Base-by-base conservation (phyloP, 2,113 vertebrate species). In the Prochilodus magdalenae region DNA sequence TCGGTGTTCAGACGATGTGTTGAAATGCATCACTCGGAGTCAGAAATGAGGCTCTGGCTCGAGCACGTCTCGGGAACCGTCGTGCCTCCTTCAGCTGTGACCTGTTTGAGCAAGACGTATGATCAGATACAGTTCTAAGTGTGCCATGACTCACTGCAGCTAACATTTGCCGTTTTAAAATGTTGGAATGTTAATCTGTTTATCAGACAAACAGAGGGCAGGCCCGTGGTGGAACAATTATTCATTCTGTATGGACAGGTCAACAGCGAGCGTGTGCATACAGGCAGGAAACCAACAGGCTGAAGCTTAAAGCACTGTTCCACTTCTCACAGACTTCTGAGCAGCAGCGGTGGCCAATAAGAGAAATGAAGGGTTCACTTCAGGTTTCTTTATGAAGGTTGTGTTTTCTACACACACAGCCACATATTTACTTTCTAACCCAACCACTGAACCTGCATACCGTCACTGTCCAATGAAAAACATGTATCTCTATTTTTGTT, bases 61-160 rank as follows among this genome's bases (percentile, higher is more conserved):
- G 5, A 60, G 57, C n/a, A 4, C 26, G 66, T 40, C 30, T 66
- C 6, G 18, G 30, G 65, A 5, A 36, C 22, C 7, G 65, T 18
- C 18, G 5, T 4, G 13, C 66, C 66, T 70, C 33, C 20, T 14
- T 47, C 18, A 13, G 36, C 26, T 3, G 26, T n/a, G 77, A 29
- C 77, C 53, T 79, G 77, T 40, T 49, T 60, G 77, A 57, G 67
- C 77, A 15, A 47, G 26, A 13, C 12, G 55, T 30, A 18, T 3
- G 66, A 70, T 60, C 53, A 79, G 67, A 79, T 71, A 71, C 14
- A 47, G 1, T 60, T 59, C 26, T 49, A 29, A 18, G 36, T 18
- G 44, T 15, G 6, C 15, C 6, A 36, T 80, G 67, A 80, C 36
- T 80, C 77, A 60, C 13, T 60, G 29, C 22, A 40, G 13, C 15